These are phyloP conservation scores for Rhipidura dahli DNA, from an alignment of 2,113 vertebrate species.

Conservation along the genomic window DNA sequence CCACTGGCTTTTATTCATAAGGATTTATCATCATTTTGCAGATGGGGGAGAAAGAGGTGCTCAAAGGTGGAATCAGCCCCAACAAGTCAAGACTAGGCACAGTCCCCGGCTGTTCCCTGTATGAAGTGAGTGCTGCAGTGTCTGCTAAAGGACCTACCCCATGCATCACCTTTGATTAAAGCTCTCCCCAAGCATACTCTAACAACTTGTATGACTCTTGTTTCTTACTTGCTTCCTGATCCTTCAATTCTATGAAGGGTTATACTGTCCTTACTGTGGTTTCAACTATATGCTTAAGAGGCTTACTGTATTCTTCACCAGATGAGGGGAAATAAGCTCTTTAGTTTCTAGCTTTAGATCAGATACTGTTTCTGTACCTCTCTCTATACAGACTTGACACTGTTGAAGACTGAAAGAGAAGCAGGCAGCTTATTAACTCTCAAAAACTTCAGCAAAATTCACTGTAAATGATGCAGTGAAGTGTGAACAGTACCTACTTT, in stretches of 20 bases:
- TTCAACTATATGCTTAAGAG: neutral
- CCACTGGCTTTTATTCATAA: neutral
- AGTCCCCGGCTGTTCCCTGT: neutral
- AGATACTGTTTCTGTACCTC: neutral
- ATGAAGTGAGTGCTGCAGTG: neutral
- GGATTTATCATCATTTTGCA: neutral
- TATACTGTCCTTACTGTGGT: slow-evolving; percentile 2
- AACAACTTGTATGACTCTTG: neutral
- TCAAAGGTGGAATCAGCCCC: neutral
- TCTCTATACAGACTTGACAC: neutral
- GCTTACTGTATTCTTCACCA: slow-evolving; percentile 24
- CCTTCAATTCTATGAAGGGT: neutral
- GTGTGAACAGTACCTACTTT: neutral
- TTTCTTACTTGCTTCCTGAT: slow-evolving; percentile 1
- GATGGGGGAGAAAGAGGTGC: neutral
- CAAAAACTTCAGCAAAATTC: neutral
- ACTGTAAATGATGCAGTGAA: neutral
- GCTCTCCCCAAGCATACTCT: neutral
- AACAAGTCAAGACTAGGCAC: neutral
- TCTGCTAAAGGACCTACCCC: neutral
- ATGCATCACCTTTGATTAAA: neutral
- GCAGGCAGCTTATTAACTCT: neutral
- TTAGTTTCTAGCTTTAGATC: slow-evolving; percentile 25
- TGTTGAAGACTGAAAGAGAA: neutral
- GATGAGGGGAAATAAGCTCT: slow-evolving; percentile 37